These are phyloP conservation scores for Tragulus kanchil DNA, from an alignment of 2,113 vertebrate species.

Conservation along the genomic window DNA sequence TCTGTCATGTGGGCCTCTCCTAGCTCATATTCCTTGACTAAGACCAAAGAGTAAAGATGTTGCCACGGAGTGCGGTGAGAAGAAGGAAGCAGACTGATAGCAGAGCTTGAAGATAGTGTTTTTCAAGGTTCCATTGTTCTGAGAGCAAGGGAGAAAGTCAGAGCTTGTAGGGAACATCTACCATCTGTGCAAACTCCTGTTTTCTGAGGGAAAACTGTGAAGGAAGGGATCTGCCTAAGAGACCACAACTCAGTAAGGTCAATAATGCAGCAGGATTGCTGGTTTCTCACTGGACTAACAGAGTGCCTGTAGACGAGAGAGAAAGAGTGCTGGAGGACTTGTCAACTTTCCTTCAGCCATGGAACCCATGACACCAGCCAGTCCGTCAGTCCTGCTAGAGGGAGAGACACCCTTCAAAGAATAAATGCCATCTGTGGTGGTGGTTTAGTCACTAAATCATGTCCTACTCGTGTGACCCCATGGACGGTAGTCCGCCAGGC, in stretches of 20 bases:
- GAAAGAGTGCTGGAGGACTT: neutral
- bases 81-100: neutral
- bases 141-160: neutral
- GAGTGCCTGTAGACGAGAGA: neutral
- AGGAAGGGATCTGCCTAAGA: neutral
- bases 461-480: too few species aligned
- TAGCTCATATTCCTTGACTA: neutral
- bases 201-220: neutral
- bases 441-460: too few species aligned
- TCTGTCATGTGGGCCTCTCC: too few species aligned
- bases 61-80: neutral
- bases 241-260: neutral
- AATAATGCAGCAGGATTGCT: neutral
- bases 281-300: neutral
- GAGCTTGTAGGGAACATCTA: neutral
- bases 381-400: neutral
- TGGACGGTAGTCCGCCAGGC: too few species aligned
- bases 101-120: neutral
- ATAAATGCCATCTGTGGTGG: neutral
- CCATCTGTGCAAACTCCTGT: neutral
- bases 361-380: neutral
- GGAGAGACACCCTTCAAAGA: neutral
- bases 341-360: neutral
- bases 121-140: neutral
- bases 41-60: constrained; percentile 30